phyloP scores from a whole-genome alignment of 2,797 vertebrate species.

The Borostomias antarcticus region DNA sequence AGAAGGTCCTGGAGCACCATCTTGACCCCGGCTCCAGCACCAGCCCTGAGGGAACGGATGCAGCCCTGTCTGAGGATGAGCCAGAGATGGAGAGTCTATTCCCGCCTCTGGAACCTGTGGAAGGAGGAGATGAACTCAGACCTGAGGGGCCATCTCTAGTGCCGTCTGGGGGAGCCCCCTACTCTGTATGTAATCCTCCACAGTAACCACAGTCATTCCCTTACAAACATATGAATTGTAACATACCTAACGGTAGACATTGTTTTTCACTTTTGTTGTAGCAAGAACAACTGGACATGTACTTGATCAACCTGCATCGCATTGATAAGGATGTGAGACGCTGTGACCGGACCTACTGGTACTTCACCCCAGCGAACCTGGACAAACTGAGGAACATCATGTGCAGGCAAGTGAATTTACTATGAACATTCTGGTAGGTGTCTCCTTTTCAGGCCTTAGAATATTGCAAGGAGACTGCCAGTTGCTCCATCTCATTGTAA shows the following conservation, averaged over 20 bases:
- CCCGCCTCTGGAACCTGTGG: slow-evolving; percentile 77
- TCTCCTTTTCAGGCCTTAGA: background rate
- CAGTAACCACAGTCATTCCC: background rate
- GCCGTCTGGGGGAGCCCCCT: slow-evolving; percentile 86
- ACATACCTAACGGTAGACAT: background rate
- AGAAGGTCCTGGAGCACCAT: slow-evolving; percentile 75
- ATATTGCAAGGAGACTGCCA: background rate
- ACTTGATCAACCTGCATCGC: slow-evolving; percentile 94
- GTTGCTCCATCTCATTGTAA: background rate
- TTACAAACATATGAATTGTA: background rate
- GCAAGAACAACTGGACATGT: slow-evolving; percentile 95
- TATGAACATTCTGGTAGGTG: background rate
- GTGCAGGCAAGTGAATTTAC: slow-evolving; percentile 86
- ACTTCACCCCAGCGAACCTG: slow-evolving; percentile 92
- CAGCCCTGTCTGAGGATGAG: slow-evolving; percentile 88
- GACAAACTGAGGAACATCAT: slow-evolving; percentile 97
- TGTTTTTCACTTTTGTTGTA: slow-evolving; percentile 50
- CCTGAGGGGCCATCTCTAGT: slow-evolving; percentile 73
- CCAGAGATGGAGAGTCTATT: slow-evolving; percentile 91
- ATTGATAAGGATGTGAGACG: slow-evolving; percentile 98
- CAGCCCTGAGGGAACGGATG: slow-evolving; percentile 84
- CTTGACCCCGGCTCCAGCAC: slow-evolving; percentile 78
- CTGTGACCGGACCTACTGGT: slow-evolving; percentile 95
- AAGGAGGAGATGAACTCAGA: slow-evolving; percentile 68
- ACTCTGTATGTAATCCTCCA: slow-evolving; percentile 82